Base-by-base conservation (phyloP, 2,797 vertebrate genomes). In the Phaenicophaeus curvirostris region DNA sequence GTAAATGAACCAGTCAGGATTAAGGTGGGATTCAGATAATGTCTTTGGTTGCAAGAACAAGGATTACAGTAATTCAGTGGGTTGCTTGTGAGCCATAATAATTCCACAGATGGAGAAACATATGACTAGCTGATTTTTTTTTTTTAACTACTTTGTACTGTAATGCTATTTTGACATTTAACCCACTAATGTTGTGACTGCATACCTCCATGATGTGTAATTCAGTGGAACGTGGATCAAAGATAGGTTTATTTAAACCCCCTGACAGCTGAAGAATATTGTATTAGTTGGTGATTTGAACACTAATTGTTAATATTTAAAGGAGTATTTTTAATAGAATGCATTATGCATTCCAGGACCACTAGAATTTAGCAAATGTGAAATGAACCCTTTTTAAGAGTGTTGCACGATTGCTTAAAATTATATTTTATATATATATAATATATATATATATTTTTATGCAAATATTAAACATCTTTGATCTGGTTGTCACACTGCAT, bases 321-420 rank as follows among this genome's bases (percentile, higher is more conserved):
- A 97, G 94, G 85, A 96, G 83, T 95, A 93, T 97, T 97, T 96
- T 97, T 95, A 96, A 97, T 92, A 96, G 96, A 97, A 97, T 98
- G 97, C 96, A 31, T 94, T 96, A 68, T 83, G 97, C 96, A 96
- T 98, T 98, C 96, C 94, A 97, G 95, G 97, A 98, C 98, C 98
- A 98, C 98, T 98, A 98, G 97, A 97, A 96, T 97, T 97, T 96
- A 97, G 95, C 92, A 97, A 98, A 98, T 98, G 98, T 98, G 98
- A 98, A 98, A 96, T 97, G 94, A 97, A 95, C 94, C 97, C 86
- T 97, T 97, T 98, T 97, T 96, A 97, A 98, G 97, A 97, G 90
- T 97, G 96, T 98, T 98, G 97, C 97, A 98, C 96, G 96, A 93
- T 90, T 97, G 91, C 97, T 96, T 97, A 97, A 96, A 97, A 97